Base-by-base conservation (phyloP, 1,140 invertebrate genomes). In the Sitodiplosis mosellana region DNA sequence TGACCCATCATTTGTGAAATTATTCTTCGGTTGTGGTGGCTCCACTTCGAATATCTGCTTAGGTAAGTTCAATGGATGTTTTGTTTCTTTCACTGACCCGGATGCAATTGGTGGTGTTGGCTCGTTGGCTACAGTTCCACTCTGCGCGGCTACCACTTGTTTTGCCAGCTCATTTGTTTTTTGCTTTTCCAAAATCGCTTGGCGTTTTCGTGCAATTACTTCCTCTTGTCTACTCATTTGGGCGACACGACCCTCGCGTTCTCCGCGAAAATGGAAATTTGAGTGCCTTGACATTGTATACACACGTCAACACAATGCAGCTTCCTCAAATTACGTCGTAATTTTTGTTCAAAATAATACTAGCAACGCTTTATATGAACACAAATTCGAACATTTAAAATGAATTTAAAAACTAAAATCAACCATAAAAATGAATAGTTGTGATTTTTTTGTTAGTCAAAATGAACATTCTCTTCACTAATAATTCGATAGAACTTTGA, bases 141-240 rank as follows among this genome's bases (percentile, higher is more conserved):
- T 56, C 52, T 66, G 58, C 15, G 57, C 59, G 40, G 57, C 54
- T 11, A 57, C 57, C 40, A 66, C 54, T 37, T 66, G 70, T 55
- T 69, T 73, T 15, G 66, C 61, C 52, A 60, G 59, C 56, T 75
- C 68, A 33, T 69, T 66, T 18, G 69, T 70, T 49, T 74, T 71
- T 65, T 76, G 60, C 56, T 78, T 79, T 17, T 75, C 73, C 54
- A 80, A 71, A 52, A 83, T 82, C 58, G 82, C 80, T 46, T 70
- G 66, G 45, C 80, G 81, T 54, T 82, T 83, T 54, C 81, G 75
- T 51, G 81, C 77, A 51, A 83, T 83, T 51, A 83, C 67, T 61
- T 81, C 73, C 56, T 83, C 78, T 56, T 83, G 80, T 54, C 79
- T 79, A 10, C 74, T 76, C 79, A 80, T 80, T 64, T 81, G 76